phyloP scores from a whole-genome alignment of 2,113 vertebrate species.

The Zapus hudsonius region DNA sequence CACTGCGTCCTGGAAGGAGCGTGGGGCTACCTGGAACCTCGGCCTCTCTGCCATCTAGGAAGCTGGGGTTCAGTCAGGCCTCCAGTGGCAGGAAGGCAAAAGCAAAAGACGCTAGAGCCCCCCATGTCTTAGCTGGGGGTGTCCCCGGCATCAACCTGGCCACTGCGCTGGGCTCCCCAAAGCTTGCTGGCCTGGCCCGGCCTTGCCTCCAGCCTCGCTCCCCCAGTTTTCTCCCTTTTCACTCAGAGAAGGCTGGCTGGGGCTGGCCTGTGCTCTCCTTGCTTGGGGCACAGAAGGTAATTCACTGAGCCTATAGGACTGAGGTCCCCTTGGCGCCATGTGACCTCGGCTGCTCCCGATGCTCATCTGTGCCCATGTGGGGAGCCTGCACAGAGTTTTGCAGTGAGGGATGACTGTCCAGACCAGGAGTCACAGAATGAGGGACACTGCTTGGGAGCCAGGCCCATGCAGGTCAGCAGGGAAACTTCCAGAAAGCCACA shows the following conservation, averaged over 20 bases:
- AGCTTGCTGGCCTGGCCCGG: not conserved
- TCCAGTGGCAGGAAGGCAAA: no score
- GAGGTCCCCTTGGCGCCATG: accelerated
- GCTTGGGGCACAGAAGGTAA: not conserved
- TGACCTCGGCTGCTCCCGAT: not conserved
- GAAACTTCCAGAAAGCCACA: accelerated
- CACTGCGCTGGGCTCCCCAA: not conserved
- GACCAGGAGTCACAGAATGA: not conserved
- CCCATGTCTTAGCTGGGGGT: accelerated
- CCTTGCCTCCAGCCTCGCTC: not conserved
- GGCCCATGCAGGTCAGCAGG: accelerated
- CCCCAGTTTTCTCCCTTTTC: not conserved
- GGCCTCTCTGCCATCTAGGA: not conserved
- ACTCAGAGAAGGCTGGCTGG: no score
- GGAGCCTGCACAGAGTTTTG: no score
- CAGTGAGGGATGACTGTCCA: not conserved
- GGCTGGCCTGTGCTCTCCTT: not conserved
- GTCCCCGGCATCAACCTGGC: not conserved
- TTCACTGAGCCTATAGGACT: accelerated
- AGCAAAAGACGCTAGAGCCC: not conserved
- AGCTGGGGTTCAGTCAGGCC: accelerated
- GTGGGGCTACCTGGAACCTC: not conserved
- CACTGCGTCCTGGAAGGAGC: not conserved
- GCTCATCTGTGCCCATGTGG: no score
- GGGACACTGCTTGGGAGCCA: accelerated